A percentile compares a stretch with the other conserved stretches of the same genome.
phyloP scores from a whole-genome alignment of 1,140 invertebrate genomes.

The Drosophila ohnishii region DNA sequence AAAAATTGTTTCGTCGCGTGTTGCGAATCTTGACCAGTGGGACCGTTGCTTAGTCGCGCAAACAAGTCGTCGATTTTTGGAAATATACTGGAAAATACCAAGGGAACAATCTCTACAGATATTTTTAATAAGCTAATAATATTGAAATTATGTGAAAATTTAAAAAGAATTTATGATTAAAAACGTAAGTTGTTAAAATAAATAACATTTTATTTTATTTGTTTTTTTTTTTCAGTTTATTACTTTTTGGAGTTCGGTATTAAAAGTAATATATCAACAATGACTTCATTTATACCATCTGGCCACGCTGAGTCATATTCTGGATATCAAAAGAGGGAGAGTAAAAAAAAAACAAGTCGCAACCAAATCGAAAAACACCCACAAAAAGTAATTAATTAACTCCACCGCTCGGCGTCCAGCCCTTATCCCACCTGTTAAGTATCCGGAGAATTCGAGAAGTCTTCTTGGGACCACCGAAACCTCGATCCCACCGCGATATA shows the following conservation, averaged over 20 bases:
- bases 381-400: background rate
- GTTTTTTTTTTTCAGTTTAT: background rate
- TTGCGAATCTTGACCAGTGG: constrained; percentile 20
- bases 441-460: background rate
- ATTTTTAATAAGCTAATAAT: too few species aligned
- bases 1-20: constrained; percentile 33
- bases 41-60: background rate
- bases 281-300: constrained; percentile 14
- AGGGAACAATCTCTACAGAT: background rate
- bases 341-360: constrained; percentile 8
- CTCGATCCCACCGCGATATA: constrained; percentile 1
- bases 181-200: background rate
- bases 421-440: constrained; percentile 8
- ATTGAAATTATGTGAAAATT: accelerated
- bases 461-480: constrained; percentile 10
- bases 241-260: constrained; percentile 7
- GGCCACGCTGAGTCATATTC: constrained; percentile 20
- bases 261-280: background rate
- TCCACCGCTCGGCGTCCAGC: background rate
- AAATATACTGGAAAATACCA: background rate
- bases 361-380: constrained; percentile 4
- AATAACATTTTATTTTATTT: background rate
- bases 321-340: constrained; percentile 22
- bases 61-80: background rate
- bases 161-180: too few species aligned